A percentile compares a stretch with the other conserved stretches of the same genome.
Conservation (phyloP, 2,797 vertebrate genomes). For the Protosalanx chinensis region DNA sequence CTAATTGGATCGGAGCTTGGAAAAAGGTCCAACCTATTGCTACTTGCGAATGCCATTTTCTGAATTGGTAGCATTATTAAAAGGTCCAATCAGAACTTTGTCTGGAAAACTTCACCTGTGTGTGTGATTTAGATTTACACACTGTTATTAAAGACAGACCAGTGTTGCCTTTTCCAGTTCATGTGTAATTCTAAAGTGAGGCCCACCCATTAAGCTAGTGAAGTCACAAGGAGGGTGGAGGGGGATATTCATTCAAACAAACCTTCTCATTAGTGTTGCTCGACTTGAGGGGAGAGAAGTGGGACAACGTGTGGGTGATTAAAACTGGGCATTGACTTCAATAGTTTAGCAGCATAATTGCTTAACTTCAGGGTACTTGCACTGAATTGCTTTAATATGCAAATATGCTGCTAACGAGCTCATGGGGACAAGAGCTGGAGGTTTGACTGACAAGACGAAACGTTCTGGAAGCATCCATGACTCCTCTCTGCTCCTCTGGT, state of each 20-base stretch:
- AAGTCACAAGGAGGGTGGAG: conserved; percentile 1
- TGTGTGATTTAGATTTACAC: too few species aligned
- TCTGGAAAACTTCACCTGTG: too few species aligned
- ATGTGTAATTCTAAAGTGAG: neutral
- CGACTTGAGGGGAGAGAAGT: conserved; percentile 1
- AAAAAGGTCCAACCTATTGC: too few species aligned
- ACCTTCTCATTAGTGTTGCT: conserved; percentile 20
- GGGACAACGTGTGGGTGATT: neutral
- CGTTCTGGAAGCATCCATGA: neutral
- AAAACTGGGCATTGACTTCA: conserved; percentile 9
- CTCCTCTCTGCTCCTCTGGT: neutral
- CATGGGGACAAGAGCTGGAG: neutral
- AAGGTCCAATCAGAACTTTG: too few species aligned
- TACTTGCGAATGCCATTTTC: neutral
- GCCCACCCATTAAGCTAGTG: neutral
- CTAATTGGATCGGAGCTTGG: neutral
- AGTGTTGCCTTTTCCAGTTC: neutral
- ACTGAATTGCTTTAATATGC: conserved; percentile 21
- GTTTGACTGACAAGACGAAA: neutral
- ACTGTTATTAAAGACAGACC: too few species aligned
- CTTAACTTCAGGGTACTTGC: conserved; percentile 16
- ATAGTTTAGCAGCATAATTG: conserved; percentile 17
- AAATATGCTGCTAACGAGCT: conserved; percentile 10
- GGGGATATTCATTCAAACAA: conserved; percentile 19
- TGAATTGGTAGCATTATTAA: too few species aligned